Base-by-base conservation (phyloP, 2,888 invertebrate genomes). In the Pinctada fucata region DNA sequence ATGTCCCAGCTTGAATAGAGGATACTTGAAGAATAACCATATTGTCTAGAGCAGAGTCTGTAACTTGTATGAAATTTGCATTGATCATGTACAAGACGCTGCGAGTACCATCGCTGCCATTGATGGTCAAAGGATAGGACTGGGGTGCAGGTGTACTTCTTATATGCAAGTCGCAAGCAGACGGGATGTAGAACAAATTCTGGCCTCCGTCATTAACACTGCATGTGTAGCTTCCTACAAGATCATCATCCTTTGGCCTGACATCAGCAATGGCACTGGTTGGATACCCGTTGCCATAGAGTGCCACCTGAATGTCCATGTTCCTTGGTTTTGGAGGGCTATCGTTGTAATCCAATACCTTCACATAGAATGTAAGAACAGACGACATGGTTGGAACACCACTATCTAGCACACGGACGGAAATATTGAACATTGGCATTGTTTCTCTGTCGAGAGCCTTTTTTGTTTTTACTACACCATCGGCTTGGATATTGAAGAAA, bases 51-150 rank as follows among this genome's bases (percentile, higher is more conserved):
- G 97, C 97, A 13, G 93, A 92, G 90, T 97, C 97, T 85, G 95
- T 95, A 90, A 97, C 97, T 2, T 94, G 94, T 73, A 96, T 94
- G 89, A 97, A 97, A 90, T 96, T 96, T 0, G 98, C 95, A 3
- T 95, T 96, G 2, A 97, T 95, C 5, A 96, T 96, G 1, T 97
- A 98, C n/a, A 95, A 93, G 0, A 98, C 98, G 77, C 94, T 94
- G 90, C 97, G 97, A 85, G 95, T 95, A 0, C 98, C 98, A 92
- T 99, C 99, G 91, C 96, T 97, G 1, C 97, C 97, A 6, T 95
- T 95, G 0, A 98, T 95, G 51, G 95, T 95, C 87, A 98, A 94
- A 0, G 96, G 87, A 83, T 93, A 93, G 31, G 89, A 65, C 3
- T 76, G 48, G 6, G 67, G 49, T 6, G 64, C 68, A 16, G 82